Percentiles rank a stretch among this genome's conserved stretches.
These are phyloP conservation scores for Listrodromus nycthemerus DNA, from an alignment of 2,888 invertebrate genomes.

Conservation along the genomic window DNA sequence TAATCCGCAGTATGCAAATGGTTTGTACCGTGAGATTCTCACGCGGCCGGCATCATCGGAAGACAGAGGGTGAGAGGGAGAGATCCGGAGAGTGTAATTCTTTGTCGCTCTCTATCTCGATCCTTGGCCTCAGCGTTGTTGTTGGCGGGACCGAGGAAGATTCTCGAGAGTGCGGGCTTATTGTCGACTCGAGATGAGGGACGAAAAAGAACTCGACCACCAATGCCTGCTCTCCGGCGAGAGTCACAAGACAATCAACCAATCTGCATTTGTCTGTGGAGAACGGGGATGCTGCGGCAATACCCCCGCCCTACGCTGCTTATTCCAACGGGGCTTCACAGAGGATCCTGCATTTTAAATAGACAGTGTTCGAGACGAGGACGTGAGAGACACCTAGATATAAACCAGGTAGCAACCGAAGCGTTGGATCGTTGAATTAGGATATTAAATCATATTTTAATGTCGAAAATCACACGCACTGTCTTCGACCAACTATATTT, in stretches of 20 bases:
- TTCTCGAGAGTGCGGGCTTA: conserved; percentile 58
- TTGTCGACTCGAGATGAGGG: conserved; percentile 55
- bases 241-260: conserved; percentile 78
- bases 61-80: conserved; percentile 20
- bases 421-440: not conserved
- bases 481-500: no score
- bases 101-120: conserved; percentile 6
- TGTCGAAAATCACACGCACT: not conserved
- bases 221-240: conserved; percentile 52
- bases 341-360: conserved; percentile 68
- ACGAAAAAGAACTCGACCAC: conserved; percentile 46
- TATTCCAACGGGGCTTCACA: conserved; percentile 50
- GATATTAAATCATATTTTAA: not conserved
- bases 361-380: conserved; percentile 64
- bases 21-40: conserved; percentile 78
- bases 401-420: conserved; percentile 24
- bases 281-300: conserved; percentile 11
- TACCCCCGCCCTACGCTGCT: conserved; percentile 32
- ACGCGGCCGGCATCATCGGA: conserved; percentile 71
- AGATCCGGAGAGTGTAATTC: conserved; percentile 21
- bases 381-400: not conserved
- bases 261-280: conserved; percentile 76
- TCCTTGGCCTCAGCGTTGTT: conserved; percentile 27
- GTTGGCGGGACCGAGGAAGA: conserved; percentile 35
- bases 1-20: conserved; percentile 83